Conservation (phyloP, 1,140 invertebrate genomes). For the Drosophila triauraria region DNA sequence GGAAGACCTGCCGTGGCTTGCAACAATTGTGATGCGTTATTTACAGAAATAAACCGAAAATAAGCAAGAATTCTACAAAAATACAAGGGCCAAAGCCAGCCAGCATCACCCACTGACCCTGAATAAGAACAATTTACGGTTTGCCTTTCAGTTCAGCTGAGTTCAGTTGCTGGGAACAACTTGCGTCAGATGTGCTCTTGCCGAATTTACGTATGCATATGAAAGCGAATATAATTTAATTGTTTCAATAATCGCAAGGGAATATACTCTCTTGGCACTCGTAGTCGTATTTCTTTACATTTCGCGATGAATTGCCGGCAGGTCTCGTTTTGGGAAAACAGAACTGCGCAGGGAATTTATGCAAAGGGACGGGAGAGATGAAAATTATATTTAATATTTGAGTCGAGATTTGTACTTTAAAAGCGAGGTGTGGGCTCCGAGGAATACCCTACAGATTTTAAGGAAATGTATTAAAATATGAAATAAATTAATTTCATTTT, state of each 20-base stretch:
- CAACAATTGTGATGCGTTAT: conserved; percentile 37
- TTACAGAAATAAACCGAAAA: conserved; percentile 43
- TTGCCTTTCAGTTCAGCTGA: conserved; percentile 18
- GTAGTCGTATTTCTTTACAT: conserved; percentile 34
- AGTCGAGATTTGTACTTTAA: conserved; percentile 17
- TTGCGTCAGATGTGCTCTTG: conserved; percentile 70
- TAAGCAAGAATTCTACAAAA: conserved; percentile 28
- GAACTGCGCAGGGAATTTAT: not conserved
- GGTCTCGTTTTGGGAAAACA: not conserved
- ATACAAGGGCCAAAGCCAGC: conserved; percentile 35
- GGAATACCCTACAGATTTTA: conserved; percentile 18
- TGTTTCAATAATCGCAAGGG: conserved; percentile 54
- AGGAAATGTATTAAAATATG: too few species aligned
- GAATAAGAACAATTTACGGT: conserved; percentile 43
- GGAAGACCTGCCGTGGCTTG: conserved; percentile 18
- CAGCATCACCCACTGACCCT: conserved; percentile 42
- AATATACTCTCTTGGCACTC: conserved; percentile 49
- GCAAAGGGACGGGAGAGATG: conserved; percentile 10
- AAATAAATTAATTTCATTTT: too few species aligned
- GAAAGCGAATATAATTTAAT: conserved; percentile 67
- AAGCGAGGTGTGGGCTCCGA: not conserved
- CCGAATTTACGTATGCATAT: conserved; percentile 58
- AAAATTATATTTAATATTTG: conserved; percentile 49
- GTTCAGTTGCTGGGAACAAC: conserved; percentile 47
- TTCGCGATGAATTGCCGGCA: conserved; percentile 17